Evolutionary conservation across 2,888 invertebrate species (phyloP).

Genomic region (Rosalia funebris): DNA sequence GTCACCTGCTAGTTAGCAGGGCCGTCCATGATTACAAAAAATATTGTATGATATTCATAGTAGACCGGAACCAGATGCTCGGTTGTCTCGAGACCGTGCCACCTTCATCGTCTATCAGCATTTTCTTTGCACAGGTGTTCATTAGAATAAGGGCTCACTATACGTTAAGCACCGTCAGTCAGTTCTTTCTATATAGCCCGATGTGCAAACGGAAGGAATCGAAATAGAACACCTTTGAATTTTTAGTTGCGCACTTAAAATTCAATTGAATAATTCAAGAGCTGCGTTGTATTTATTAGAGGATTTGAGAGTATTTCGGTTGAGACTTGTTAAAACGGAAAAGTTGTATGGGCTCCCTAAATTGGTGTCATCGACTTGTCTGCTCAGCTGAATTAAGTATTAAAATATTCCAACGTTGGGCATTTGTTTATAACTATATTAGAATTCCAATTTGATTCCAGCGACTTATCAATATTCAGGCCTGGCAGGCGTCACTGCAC

Average conservation of each 20-base stretch:
- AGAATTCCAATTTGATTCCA: too few relatives aligned
- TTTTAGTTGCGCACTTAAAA: background rate
- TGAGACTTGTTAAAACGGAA: too few relatives aligned
- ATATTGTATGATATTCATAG: slow-evolving; percentile 8
- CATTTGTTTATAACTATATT: too few relatives aligned
- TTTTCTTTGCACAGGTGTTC: slow-evolving; percentile 49
- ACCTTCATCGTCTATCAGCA: slow-evolving; percentile 40
- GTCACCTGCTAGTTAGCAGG: too few relatives aligned
- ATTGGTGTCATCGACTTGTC: too few relatives aligned
- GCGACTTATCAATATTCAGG: too few relatives aligned
- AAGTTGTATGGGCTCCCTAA: too few relatives aligned
- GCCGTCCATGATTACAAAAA: slow-evolving; percentile 1
- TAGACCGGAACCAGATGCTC: slow-evolving; percentile 47
- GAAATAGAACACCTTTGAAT: slow-evolving; percentile 7
- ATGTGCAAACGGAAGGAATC: background rate
- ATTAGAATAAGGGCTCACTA: slow-evolving; percentile 37
- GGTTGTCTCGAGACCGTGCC: slow-evolving; percentile 21
- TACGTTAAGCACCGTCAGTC: slow-evolving; percentile 1
- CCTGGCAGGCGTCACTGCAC: too few relatives aligned
- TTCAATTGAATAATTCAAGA: background rate
- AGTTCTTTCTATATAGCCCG: background rate
- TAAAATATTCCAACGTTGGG: too few relatives aligned
- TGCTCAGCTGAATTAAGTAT: too few relatives aligned
- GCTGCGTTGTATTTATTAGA: too few relatives aligned
- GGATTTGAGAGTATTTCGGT: too few relatives aligned